Conservation (phyloP, 2,113 vertebrate species). For the Leuciscus idus region DNA sequence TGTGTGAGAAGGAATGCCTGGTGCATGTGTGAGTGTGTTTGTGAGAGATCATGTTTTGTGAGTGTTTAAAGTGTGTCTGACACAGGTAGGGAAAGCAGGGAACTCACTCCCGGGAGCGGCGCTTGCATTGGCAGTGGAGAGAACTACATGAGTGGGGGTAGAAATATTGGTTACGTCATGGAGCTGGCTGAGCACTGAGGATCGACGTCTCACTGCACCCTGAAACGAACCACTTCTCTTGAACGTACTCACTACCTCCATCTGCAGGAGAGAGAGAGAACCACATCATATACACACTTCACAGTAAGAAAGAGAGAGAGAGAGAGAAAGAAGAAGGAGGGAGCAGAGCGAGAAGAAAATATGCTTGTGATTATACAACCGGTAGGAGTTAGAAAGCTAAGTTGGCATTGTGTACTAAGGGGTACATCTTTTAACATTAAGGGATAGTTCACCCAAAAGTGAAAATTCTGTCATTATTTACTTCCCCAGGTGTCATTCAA, state of each 20-base stretch:
- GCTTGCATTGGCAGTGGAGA: constrained; percentile 90
- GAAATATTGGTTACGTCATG: constrained; percentile 96
- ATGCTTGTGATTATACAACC: constrained; percentile 36
- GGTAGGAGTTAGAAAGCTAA: background rate
- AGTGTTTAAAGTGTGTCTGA: constrained; percentile 50
- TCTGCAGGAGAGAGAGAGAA: constrained; percentile 92
- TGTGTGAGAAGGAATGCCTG: constrained; percentile 27
- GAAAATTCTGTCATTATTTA: background rate
- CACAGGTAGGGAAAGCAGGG: constrained; percentile 70
- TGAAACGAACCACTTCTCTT: constrained; percentile 97
- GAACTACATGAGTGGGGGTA: constrained; percentile 94
- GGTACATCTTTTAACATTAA: background rate
- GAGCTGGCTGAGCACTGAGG: constrained; percentile 94
- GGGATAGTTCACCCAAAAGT: background rate
- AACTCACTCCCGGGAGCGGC: constrained; percentile 92
- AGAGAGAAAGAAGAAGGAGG: background rate
- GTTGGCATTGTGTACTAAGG: background rate
- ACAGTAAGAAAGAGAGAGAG: background rate
- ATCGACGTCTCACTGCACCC: constrained; percentile 88
- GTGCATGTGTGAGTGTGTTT: constrained; percentile 31
- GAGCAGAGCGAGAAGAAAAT: constrained; percentile 32
- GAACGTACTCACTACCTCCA: constrained; percentile 98
- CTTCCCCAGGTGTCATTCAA: background rate
- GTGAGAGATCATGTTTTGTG: constrained; percentile 38
- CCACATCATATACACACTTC: constrained; percentile 73